Base-by-base conservation (phyloP, 2,113 vertebrate genomes). In the Romanogobio albipinnatus region DNA sequence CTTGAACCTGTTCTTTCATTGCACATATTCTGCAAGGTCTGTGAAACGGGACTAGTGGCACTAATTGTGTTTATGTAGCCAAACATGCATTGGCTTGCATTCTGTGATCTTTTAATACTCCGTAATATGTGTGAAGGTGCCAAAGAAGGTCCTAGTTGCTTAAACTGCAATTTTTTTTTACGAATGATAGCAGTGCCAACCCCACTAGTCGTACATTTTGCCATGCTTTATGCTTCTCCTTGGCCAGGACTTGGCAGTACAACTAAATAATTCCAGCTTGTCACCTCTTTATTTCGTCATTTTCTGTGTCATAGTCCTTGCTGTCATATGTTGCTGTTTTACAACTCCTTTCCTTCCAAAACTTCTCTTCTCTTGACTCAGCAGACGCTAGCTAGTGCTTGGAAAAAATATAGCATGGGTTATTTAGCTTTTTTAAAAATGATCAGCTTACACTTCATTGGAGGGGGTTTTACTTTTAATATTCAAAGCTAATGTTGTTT, bases 221-320 rank as follows among this genome's bases (percentile, higher is more conserved):
- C 76, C 58, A 75, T 45, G 22, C 17, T 86, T 86, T 83, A 86
- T 83, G 74, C 19, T 22, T 70, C 76, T 47, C 73, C 62, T 43
- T 77, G 49, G 49, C 59, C 49, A 77, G 49, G 51, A 47, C 43
- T 84, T 26, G 13, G 59, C 43, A 77, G 49, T 29, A n/a, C 75
- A 19, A 70, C 61, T 29, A 22, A 70, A 78, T 84, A 84, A 70
- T 79, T 47, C 71, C 47, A 56, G 26, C 43, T 56, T 51, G 62
- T 83, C 73, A 70, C 26, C 43, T 51, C 62, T 78, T 79, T 73
- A 64, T 80, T n/a, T 64, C 22, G n/a, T n/a, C n/a, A n/a, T n/a
- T 53, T n/a, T 76, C 62, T 68, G 33, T 22, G 9, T 56, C 75
- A 84, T 45, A 64, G 82, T 56, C 33, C 58, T 64, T 29, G n/a